Evolutionary conservation across 2,888 invertebrate species (phyloP).

Genomic region (Oxystoma pomonae): DNA sequence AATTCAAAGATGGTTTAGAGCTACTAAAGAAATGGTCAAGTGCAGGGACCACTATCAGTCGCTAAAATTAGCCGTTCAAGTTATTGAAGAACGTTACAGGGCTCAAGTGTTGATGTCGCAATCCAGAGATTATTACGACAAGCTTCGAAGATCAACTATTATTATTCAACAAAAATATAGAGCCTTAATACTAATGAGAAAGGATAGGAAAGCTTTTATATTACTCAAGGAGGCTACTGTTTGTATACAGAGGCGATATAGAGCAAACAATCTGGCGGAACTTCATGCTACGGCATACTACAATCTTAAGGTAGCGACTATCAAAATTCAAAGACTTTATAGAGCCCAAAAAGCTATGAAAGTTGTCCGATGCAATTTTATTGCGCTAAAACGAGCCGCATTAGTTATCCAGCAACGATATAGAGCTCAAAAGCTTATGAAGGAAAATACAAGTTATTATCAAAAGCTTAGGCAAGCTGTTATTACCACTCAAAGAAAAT

Average conservation of each 20-base stretch:
- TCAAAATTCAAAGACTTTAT: slow-evolving; percentile 28
- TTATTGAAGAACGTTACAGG: not conserved
- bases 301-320: slow-evolving; percentile 20
- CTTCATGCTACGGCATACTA: not conserved
- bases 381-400: slow-evolving; percentile 9
- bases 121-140: slow-evolving; percentile 18
- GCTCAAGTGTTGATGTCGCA: not conserved
- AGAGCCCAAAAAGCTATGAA: slow-evolving; percentile 29
- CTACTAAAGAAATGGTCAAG: not conserved
- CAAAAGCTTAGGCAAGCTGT: slow-evolving; percentile 25
- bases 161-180: slow-evolving; percentile 39
- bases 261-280: slow-evolving; percentile 33
- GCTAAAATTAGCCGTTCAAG: not conserved
- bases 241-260: slow-evolving; percentile 49
- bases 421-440: slow-evolving; percentile 19
- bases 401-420: slow-evolving; percentile 3
- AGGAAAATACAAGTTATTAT: slow-evolving; percentile 36
- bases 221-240: slow-evolving; percentile 37
- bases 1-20: not conserved
- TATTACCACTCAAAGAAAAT: not conserved
- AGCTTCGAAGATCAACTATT: slow-evolving; percentile 32
- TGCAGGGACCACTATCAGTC: not conserved
- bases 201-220: slow-evolving; percentile 26
- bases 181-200: slow-evolving; percentile 17
- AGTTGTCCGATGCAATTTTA: slow-evolving; percentile 18